Evolutionary conservation across 2,113 vertebrate species (phyloP).

Genomic region (Grantiella picta): DNA sequence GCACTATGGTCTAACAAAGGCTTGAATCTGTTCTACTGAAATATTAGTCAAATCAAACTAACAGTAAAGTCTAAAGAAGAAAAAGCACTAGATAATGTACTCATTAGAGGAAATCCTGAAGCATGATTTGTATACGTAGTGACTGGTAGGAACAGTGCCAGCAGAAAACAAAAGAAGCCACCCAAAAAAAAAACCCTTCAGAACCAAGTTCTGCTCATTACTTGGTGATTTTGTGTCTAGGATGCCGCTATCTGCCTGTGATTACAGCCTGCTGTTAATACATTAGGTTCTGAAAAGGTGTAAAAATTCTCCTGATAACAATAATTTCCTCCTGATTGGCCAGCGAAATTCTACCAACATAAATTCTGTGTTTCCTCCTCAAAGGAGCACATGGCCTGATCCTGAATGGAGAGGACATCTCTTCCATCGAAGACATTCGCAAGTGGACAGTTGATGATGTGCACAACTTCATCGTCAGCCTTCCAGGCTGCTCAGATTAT

Average conservation of each 20-base stretch:
- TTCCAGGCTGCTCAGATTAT: conserved; percentile 89
- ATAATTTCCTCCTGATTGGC: neutral
- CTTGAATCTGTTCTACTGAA: neutral
- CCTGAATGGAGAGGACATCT: conserved; percentile 77
- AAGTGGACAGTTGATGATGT: conserved; percentile 93
- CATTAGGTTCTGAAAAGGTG: neutral
- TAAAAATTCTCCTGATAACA: neutral
- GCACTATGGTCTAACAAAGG: neutral
- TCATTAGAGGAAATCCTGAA: neutral
- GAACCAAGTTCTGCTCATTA: neutral
- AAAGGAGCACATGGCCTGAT: conserved; percentile 78
- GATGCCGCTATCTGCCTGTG: neutral
- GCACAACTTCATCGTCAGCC: conserved; percentile 83
- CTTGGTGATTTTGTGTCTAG: neutral
- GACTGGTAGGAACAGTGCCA: neutral
- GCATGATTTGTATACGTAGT: neutral
- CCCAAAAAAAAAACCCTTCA: neutral
- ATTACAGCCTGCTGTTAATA: neutral
- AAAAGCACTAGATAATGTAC: neutral
- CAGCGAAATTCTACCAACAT: neutral
- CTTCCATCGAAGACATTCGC: conserved; percentile 82
- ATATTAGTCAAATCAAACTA: neutral
- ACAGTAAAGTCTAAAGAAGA: neutral
- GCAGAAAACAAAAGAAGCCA: neutral
- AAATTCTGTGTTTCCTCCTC: neutral